Percentiles rank a stretch among this genome's conserved stretches.
phyloP scores from a whole-genome alignment of 2,113 vertebrate genomes.

The Bagarius yarrelli region DNA sequence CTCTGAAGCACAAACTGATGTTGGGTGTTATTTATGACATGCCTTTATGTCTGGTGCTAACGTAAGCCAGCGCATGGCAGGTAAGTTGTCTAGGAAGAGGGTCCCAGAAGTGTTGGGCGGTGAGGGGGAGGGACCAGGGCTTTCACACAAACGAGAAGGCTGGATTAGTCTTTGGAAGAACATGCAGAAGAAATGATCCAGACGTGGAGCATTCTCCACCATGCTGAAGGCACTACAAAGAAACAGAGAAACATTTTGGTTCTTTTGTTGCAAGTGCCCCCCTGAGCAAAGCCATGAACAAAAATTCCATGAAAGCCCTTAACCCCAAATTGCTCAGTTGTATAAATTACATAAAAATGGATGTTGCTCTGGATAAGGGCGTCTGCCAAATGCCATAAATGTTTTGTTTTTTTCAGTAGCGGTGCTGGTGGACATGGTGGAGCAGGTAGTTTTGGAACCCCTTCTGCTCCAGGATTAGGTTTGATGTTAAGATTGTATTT shows the following conservation, averaged over 20 bases:
- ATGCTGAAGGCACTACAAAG: constrained; percentile 84
- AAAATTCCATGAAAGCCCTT: no score
- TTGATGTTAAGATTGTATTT: background rate
- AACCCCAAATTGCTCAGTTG: no score
- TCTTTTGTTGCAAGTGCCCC: no score
- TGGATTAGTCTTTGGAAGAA: constrained; percentile 90
- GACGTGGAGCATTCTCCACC: constrained; percentile 73
- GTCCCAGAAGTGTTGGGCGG: constrained; percentile 64
- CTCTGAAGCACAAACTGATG: background rate
- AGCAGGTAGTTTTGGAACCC: background rate
- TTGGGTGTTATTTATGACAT: background rate
- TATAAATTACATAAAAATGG: no score
- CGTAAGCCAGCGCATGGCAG: constrained; percentile 83
- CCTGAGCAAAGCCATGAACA: no score
- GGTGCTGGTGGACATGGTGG: background rate
- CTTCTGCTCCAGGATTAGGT: background rate
- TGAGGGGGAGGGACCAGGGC: constrained; percentile 50
- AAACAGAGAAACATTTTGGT: background rate
- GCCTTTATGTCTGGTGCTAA: constrained; percentile 88
- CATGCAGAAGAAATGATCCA: constrained; percentile 95
- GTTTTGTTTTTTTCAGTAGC: no score
- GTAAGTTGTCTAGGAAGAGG: constrained; percentile 78
- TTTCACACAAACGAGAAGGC: constrained; percentile 64
- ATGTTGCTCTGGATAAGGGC: no score
- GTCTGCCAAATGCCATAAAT: no score